Evolutionary conservation across 2,888 invertebrate genomes (phyloP), one percentile per base, ranked within the genome.

Genomic region (Harmothoe impar): DNA sequence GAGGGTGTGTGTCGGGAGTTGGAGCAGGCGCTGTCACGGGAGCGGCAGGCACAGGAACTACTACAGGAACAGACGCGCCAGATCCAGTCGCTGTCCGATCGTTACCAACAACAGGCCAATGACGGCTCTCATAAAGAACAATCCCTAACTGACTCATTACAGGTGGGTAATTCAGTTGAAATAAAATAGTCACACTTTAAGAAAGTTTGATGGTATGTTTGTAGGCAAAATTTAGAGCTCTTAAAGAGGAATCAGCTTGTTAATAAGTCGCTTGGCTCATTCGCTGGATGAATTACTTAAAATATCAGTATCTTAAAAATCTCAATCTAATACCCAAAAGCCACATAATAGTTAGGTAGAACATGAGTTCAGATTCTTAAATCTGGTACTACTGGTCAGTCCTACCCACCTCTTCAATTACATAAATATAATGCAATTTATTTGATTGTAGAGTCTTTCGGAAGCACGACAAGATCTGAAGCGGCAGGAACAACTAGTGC

Each of bases 1-100:
- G 95, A 95, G 91, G 93, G 93, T 77, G 94, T 95, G 35, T 95
- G 95, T 91, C 91, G 92, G 31, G 95, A 95, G 92, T 92, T 95
- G 91, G 94, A 94, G 92, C 93, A 93, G 90, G 94, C 95, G 7
- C 92, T 95, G 89, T 91, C 92, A 10, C 91, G 95, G 52, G 95
- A 95, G 91, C 94, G 94, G 90, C 94, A 94, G 91, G 95, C 95
- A 10, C 95, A 95, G 92, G 93, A 93, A 29, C 91, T 95, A 62
- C 92, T 95, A 72, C 93, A 93, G n/a, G 95, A 95, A 90, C 95
- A 95, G 93, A 93, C 93, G 84, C 92, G 92, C 81, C 95, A 95
- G 91, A 91, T 95, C 89, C 93, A 94, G 89, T 94, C 94, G 43
- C 23, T 90, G 25, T 35, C 84, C 1, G 20, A 84, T 25, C 56